These are phyloP conservation scores for Varanus salvator DNA, from an alignment of 2,113 vertebrate genomes.

Conservation along the genomic window DNA sequence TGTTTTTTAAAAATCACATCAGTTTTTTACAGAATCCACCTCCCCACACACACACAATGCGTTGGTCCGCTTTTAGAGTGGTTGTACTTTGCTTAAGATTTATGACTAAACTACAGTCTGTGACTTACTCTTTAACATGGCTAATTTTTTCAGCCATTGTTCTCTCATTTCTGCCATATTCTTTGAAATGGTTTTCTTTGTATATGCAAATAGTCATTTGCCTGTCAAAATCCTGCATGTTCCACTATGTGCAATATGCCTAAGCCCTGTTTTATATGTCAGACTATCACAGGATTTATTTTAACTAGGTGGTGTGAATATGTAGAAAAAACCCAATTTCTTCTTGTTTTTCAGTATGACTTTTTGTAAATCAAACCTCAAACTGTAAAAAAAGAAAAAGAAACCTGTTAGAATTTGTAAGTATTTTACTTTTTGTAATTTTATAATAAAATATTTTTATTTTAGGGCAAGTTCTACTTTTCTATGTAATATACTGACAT, in stretches of 20 bases:
- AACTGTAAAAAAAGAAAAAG: conserved; percentile 39
- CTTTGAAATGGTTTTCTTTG: not conserved
- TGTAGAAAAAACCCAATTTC: not conserved
- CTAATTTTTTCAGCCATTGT: not conserved
- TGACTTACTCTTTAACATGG: not conserved
- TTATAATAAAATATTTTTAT: conserved; percentile 72
- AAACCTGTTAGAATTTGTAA: conserved; percentile 67
- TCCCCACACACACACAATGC: not conserved
- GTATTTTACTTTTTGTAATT: conserved; percentile 76
- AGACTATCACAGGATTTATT: not conserved
- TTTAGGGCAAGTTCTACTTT: conserved; percentile 75
- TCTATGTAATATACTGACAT: conserved; percentile 62
- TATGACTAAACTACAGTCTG: not conserved
- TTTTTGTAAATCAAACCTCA: conserved; percentile 58
- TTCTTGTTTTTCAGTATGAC: conserved; percentile 2
- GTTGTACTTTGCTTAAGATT: not conserved
- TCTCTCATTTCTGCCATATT: not conserved
- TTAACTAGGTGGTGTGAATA: conserved; percentile 24
- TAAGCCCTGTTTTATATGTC: not conserved
- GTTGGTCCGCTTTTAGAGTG: not conserved
- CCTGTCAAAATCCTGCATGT: conserved; percentile 12
- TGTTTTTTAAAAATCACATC: not conserved
- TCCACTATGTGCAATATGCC: conserved; percentile 13
- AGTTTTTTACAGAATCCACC: not conserved
- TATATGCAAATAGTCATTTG: not conserved